Conservation (phyloP, 2,888 invertebrate genomes). For the Oscheius sp. region DNA sequence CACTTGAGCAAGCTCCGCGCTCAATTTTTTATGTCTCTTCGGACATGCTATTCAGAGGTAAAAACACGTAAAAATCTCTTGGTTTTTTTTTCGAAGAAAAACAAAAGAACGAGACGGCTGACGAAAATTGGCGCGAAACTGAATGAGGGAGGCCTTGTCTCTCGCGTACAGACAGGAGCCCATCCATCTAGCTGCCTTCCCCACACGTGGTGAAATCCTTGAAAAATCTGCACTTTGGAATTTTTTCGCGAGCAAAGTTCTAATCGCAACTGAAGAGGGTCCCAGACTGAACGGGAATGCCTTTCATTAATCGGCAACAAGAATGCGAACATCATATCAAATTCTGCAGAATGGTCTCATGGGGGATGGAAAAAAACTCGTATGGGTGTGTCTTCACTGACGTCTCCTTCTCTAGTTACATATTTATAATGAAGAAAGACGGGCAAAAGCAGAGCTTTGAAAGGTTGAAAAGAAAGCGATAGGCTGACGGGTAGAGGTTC, state of each 20-base stretch:
- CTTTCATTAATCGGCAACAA: not conserved
- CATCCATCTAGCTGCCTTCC: not conserved
- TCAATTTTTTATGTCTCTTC: not conserved
- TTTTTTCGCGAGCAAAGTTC: too few relatives aligned
- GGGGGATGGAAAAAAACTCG: not conserved
- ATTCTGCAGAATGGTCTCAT: not conserved
- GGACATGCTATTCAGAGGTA: not conserved
- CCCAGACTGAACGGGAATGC: not conserved
- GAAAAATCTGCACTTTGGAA: too few relatives aligned
- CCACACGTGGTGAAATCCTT: too few relatives aligned
- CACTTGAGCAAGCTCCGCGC: slow-evolving; percentile 22
- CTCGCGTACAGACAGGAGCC: not conserved
- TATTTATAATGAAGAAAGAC: not conserved
- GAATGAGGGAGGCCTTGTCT: slow-evolving; percentile 1
- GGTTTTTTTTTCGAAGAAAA: not conserved
- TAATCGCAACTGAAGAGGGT: not conserved
- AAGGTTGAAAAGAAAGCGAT: not conserved
- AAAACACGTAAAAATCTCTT: too few relatives aligned
- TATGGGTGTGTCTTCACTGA: slow-evolving; percentile 1
- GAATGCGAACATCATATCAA: slow-evolving; percentile 3
- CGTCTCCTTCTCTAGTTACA: too few relatives aligned
- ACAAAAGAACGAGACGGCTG: not conserved
- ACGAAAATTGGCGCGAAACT: slow-evolving; percentile 8
- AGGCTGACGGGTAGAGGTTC: not conserved
- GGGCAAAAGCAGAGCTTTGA: slow-evolving; percentile 4